These are phyloP conservation scores for Elysia crispata DNA, from an alignment of 2,888 invertebrate species.

Conservation along the genomic window DNA sequence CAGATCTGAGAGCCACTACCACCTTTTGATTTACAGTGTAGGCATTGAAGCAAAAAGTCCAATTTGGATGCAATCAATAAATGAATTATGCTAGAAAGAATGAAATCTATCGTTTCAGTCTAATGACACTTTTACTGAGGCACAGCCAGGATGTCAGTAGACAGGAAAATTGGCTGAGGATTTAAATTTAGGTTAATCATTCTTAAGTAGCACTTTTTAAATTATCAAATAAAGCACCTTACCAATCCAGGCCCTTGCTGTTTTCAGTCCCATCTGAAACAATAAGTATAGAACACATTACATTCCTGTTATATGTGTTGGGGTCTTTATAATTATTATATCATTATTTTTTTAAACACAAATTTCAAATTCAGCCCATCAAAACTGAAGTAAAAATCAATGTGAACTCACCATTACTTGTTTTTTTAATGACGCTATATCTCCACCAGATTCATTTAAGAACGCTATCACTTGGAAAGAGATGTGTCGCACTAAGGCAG, in stretches of 20 bases:
- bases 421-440: constrained; percentile 60
- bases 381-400: neutral
- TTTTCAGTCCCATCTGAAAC: constrained; percentile 72
- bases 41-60: no score
- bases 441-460: constrained; percentile 54
- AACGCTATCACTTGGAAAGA: constrained; percentile 59
- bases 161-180: constrained; percentile 39
- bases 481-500: constrained; percentile 57
- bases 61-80: no score
- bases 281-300: constrained; percentile 5
- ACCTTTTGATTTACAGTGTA: no score
- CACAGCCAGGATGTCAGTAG: no score
- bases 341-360: no score
- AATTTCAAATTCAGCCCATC: no score
- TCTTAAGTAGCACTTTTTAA: no score
- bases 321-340: neutral
- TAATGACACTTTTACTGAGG: no score
- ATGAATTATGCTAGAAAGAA: no score
- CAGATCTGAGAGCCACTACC: no score
- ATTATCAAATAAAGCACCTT: constrained; percentile 42
- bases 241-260: constrained; percentile 72
- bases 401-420: constrained; percentile 60
- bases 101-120: no score
- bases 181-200: no score
- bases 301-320: neutral